Conservation (phyloP, 2,797 vertebrate species). For the Capromys pilorides region DNA sequence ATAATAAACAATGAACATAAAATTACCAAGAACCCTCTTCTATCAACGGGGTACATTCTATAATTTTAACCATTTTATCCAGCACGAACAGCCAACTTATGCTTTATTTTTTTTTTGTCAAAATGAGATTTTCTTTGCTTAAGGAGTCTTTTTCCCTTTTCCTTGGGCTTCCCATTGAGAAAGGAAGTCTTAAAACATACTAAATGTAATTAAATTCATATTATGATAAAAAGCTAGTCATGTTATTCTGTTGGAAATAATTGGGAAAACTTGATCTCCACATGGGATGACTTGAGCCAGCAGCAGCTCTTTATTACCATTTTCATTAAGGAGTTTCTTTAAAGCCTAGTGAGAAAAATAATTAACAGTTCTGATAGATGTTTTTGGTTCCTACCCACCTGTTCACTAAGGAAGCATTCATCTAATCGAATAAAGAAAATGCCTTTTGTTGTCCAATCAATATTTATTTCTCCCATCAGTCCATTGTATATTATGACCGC, state of each 20-base stretch:
- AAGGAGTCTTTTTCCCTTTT: conserved; percentile 55
- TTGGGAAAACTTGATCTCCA: conserved; percentile 40
- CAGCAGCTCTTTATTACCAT: conserved; percentile 15
- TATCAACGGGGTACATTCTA: conserved; percentile 61
- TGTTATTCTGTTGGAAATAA: conserved; percentile 61
- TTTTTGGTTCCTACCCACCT: conserved; percentile 20
- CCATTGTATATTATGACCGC: background rate
- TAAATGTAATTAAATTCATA: conserved; percentile 35
- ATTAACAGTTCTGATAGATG: conserved; percentile 38
- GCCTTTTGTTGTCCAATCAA: conserved; percentile 37
- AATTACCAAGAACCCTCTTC: conserved; percentile 63
- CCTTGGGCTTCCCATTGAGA: conserved; percentile 36
- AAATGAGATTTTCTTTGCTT: conserved; percentile 70
- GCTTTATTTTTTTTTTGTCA: conserved; percentile 40
- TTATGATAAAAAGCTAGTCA: conserved; percentile 49
- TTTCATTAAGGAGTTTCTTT: conserved; percentile 30
- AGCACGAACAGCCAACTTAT: conserved; percentile 69
- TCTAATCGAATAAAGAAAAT: conserved; percentile 52
- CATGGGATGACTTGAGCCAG: conserved; percentile 37
- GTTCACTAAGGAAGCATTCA: conserved; percentile 50
- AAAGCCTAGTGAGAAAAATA: conserved; percentile 41
- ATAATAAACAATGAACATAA: conserved; percentile 70
- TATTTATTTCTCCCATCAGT: conserved; percentile 54
- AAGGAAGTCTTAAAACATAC: conserved; percentile 56
- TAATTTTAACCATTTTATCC: conserved; percentile 64